A percentile compares a stretch with the other conserved stretches of the same genome.
Conservation (phyloP, 1,140 invertebrate species). For the Drosophila lini region DNA sequence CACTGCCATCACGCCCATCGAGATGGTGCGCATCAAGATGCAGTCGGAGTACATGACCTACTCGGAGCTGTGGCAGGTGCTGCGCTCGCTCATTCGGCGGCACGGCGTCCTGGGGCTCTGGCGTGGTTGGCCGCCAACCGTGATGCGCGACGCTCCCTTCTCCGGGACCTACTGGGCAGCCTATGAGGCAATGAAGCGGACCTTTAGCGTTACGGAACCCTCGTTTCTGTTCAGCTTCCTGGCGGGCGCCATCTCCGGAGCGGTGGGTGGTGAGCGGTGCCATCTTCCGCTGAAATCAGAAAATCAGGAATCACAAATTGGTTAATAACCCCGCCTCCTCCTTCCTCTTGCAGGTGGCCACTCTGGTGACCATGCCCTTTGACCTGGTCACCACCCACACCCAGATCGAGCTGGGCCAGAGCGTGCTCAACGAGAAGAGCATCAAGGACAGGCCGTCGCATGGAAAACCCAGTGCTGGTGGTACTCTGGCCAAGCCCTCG, state of each 20-base stretch:
- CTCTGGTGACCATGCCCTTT: slow-evolving; percentile 96
- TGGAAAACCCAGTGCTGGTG: no score
- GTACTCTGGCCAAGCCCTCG: slow-evolving; percentile 46
- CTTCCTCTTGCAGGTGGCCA: slow-evolving; percentile 90
- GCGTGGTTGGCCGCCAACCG: slow-evolving; percentile 94
- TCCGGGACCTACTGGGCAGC: slow-evolving; percentile 97
- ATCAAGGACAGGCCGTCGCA: neutral
- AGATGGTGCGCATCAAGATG: slow-evolving; percentile 99
- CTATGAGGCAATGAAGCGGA: slow-evolving; percentile 94
- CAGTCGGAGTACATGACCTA: slow-evolving; percentile 96
- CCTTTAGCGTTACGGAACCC: slow-evolving; percentile 87
- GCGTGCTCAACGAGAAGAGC: slow-evolving; percentile 87
- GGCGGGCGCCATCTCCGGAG: slow-evolving; percentile 93
- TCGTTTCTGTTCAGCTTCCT: slow-evolving; percentile 93
- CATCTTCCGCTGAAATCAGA: neutral
- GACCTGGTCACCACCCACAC: slow-evolving; percentile 99
- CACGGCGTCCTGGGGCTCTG: slow-evolving; percentile 93
- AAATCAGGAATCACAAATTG: neutral
- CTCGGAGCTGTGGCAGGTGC: slow-evolving; percentile 86
- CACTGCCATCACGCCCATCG: slow-evolving; percentile 95
- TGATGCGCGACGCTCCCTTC: slow-evolving; percentile 98
- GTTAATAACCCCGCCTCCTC: neutral
- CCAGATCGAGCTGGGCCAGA: slow-evolving; percentile 98
- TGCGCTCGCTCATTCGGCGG: slow-evolving; percentile 87
- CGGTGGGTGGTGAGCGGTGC: slow-evolving; percentile 90